These are phyloP conservation scores for Girardinichthys multiradiatus DNA, from an alignment of 2,113 vertebrate species.

Conservation along the genomic window DNA sequence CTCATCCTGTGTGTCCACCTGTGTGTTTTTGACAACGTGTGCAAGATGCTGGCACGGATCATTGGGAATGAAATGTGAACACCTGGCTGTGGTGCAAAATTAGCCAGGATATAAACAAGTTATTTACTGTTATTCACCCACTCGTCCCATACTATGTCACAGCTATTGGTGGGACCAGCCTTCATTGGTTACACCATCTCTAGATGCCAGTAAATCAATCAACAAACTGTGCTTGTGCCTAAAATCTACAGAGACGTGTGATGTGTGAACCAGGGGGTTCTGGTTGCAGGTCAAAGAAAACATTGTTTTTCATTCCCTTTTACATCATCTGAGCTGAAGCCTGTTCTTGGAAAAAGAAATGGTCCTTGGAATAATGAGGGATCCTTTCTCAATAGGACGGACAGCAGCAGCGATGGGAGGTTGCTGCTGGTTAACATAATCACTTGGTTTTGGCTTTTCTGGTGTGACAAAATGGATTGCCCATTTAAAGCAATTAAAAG, in stretches of 20 bases:
- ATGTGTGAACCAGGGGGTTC: slow-evolving; percentile 5
- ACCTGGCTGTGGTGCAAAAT: slow-evolving; percentile 55
- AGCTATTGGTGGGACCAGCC: not conserved
- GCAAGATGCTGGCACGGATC: slow-evolving; percentile 31
- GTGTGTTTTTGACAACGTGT: slow-evolving; percentile 36
- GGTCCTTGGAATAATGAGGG: slow-evolving; percentile 14
- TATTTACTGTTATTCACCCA: slow-evolving; percentile 46
- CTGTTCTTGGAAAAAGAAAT: slow-evolving; percentile 27
- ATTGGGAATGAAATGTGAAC: slow-evolving; percentile 58
- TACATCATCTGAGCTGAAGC: slow-evolving; percentile 22
- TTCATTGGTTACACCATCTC: not conserved
- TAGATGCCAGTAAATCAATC: slow-evolving; percentile 36
- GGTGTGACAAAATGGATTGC: slow-evolving; percentile 23
- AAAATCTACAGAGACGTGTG: slow-evolving; percentile 25
- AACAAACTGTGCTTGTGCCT: slow-evolving; percentile 36
- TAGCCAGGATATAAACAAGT: slow-evolving; percentile 50
- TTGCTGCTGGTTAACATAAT: slow-evolving; percentile 11
- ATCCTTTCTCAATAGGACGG: slow-evolving; percentile 2
- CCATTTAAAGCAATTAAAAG: slow-evolving; percentile 30
- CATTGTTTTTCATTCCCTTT: slow-evolving; percentile 33
- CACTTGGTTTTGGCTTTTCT: slow-evolving; percentile 15
- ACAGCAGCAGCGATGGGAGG: slow-evolving; percentile 30
- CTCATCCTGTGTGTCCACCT: slow-evolving; percentile 1
- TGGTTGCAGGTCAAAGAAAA: slow-evolving; percentile 44
- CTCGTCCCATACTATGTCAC: slow-evolving; percentile 11